Conservation (phyloP, 2,888 invertebrate species). For the Chymomyza fuscimana region DNA sequence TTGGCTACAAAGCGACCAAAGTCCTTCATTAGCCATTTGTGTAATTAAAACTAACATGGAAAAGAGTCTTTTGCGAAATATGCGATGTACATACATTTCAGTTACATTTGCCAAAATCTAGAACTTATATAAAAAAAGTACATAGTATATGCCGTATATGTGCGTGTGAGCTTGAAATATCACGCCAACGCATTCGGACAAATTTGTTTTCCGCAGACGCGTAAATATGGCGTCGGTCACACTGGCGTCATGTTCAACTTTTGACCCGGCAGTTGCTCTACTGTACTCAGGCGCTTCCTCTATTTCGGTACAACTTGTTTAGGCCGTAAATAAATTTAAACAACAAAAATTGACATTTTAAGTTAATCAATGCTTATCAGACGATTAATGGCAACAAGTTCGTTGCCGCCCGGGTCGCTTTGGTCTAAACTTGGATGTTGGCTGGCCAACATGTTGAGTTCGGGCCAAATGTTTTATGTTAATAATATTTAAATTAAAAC, state of each 20-base stretch:
- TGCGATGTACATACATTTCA: background rate
- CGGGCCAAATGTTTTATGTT: constrained; percentile 56
- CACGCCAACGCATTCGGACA: constrained; percentile 14
- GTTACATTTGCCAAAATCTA: constrained; percentile 13
- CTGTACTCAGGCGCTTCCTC: constrained; percentile 1
- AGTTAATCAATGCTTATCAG: background rate
- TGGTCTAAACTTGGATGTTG: background rate
- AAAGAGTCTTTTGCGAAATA: constrained; percentile 35
- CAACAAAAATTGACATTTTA: constrained; percentile 11
- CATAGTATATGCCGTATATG: constrained; percentile 3
- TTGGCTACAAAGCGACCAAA: constrained; percentile 35
- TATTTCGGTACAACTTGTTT: constrained; percentile 9
- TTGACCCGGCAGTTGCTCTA: constrained; percentile 49
- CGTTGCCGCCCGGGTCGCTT: constrained; percentile 19
- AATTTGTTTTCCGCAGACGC: constrained; percentile 43
- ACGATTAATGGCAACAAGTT: constrained; percentile 18
- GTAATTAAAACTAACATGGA: constrained; percentile 58
- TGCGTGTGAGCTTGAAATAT: background rate
- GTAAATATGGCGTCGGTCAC: constrained; percentile 56
- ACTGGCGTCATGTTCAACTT: constrained; percentile 66
- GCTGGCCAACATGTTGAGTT: background rate
- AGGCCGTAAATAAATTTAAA: constrained; percentile 20
- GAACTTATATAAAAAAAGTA: constrained; percentile 9
- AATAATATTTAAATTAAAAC: constrained; percentile 63
- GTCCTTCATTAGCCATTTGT: constrained; percentile 58